phyloP scores from a whole-genome alignment of 2,888 invertebrate genomes.

The Chloroclysta siterata region DNA sequence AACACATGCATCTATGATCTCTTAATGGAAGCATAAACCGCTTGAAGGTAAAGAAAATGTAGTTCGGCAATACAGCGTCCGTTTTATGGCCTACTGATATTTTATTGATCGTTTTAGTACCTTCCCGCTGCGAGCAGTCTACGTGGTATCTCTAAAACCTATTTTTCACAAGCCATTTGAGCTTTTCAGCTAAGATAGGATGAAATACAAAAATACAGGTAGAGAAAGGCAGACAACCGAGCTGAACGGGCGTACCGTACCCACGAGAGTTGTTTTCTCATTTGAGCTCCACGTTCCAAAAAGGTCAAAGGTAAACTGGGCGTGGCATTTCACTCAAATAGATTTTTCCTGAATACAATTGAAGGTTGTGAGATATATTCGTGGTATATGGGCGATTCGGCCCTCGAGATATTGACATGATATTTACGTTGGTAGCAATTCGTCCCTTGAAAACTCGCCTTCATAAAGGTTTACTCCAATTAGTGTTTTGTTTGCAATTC shows the following conservation, averaged over 20 bases:
- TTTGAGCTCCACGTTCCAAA: constrained; percentile 43
- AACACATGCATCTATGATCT: constrained; percentile 14
- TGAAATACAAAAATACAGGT: constrained; percentile 37
- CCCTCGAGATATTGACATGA: too few species aligned
- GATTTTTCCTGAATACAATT: constrained; percentile 43
- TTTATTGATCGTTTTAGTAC: constrained; percentile 40
- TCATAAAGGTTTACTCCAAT: constrained; percentile 49
- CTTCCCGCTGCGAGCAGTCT: constrained; percentile 26
- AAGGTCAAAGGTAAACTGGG: constrained; percentile 51
- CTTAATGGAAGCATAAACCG: constrained; percentile 36
- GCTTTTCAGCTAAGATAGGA: constrained; percentile 36
- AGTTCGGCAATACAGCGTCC: constrained; percentile 36
- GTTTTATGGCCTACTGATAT: constrained; percentile 40
- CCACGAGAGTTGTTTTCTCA: constrained; percentile 44
- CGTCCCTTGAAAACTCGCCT: too few species aligned
- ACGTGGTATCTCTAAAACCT: constrained; percentile 38
- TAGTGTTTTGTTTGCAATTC: constrained; percentile 57
- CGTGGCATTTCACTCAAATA: constrained; percentile 52
- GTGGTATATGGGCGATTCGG: too few species aligned
- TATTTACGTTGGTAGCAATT: too few species aligned
- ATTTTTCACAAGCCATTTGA: constrained; percentile 41
- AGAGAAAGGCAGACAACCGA: constrained; percentile 37
- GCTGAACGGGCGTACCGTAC: constrained; percentile 40
- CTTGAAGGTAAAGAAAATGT: constrained; percentile 35
- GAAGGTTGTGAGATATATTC: constrained; percentile 38